Base-by-base conservation (phyloP, 2,113 vertebrate species). In the Nipponia nippon region DNA sequence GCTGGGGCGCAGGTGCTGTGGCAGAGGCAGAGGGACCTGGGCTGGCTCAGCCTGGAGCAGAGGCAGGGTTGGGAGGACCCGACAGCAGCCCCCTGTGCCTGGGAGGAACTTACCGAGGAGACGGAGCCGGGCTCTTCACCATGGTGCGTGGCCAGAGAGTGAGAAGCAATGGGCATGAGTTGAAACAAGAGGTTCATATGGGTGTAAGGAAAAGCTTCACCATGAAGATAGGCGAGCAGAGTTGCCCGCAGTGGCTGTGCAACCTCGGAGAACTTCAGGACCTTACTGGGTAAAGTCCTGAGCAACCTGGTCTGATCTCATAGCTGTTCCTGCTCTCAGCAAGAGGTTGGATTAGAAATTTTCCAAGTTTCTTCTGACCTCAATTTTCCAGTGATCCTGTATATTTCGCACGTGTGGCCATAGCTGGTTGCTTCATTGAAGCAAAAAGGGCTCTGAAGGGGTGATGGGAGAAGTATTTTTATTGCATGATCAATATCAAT, bases 101-200 rank as follows among this genome's bases (percentile, higher is more conserved):
- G n/a, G 47, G 26, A 75, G 12, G 21, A 82, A 44, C 30, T 72
- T 83, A 9, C 6, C 4, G 5, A 47, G 65, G 49, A 44, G 38
- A 65, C 1, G 7, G 56, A 92, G n/a, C 11, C 42, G 52, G 38
- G n/a, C 23, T 81, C 44, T 61, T 69, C 61, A 30, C 8, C 5
- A 1, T 38, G 23, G 30, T 20, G 25, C 0, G 0, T 8, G 58
- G 47, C 12, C 7, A 8, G 61, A 86, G 53, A 6, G 10, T 11
- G 27, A 47, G 38, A 71, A 21, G 58, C 80, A 77, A 2, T 1
- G 3, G 58, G 30, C 14, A 13, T 40, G 29, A 62, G 27, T 4
- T 52, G 58, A 42, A 78, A 32, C 29, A 27, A 23, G 27, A 71
- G 13, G 5, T 42, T 61, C 20, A 0, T 27, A 26, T 3, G 29